Evolutionary conservation across 1,140 invertebrate species (phyloP).

Genomic region (Leptestheria dahalacensis): DNA sequence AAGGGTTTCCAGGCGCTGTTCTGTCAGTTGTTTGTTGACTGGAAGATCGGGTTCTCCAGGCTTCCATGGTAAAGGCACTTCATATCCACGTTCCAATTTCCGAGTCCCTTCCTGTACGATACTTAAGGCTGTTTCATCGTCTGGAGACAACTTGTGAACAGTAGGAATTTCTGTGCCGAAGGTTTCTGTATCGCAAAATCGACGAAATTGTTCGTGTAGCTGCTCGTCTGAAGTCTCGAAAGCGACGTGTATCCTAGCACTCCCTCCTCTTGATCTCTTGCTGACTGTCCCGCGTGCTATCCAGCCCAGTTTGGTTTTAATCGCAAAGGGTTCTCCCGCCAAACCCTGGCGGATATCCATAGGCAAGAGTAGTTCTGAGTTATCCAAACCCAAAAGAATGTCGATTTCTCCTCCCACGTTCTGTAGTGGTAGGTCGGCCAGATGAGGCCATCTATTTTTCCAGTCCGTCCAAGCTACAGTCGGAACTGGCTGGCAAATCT

Average conservation of each 20-base stretch:
- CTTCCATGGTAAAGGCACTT: constrained; percentile 4
- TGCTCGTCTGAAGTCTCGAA: background rate
- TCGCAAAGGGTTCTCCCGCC: constrained; percentile 6
- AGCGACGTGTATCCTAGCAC: background rate
- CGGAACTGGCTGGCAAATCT: background rate
- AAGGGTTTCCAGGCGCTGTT: background rate
- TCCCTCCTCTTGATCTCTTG: background rate
- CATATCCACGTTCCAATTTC: constrained; percentile 4
- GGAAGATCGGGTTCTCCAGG: background rate
- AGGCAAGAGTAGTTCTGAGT: constrained; percentile 1
- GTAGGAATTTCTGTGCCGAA: constrained; percentile 1
- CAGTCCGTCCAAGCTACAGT: background rate
- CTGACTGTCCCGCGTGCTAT: constrained; percentile 1
- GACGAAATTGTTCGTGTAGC: background rate
- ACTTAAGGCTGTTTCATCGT: background rate
- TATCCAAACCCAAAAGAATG: constrained; percentile 3
- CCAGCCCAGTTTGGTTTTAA: constrained; percentile 6
- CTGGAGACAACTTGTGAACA: background rate
- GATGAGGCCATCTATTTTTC: background rate
- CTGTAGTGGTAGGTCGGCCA: background rate
- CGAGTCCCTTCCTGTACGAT: constrained; percentile 5
- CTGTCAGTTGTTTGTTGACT: background rate
- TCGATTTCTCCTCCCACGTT: constrained; percentile 4
- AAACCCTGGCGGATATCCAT: background rate
- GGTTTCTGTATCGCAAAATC: constrained; percentile 8